phyloP scores from a whole-genome alignment of 64 coral and sea anemone species.

The Dendronephthya gigantea region DNA sequence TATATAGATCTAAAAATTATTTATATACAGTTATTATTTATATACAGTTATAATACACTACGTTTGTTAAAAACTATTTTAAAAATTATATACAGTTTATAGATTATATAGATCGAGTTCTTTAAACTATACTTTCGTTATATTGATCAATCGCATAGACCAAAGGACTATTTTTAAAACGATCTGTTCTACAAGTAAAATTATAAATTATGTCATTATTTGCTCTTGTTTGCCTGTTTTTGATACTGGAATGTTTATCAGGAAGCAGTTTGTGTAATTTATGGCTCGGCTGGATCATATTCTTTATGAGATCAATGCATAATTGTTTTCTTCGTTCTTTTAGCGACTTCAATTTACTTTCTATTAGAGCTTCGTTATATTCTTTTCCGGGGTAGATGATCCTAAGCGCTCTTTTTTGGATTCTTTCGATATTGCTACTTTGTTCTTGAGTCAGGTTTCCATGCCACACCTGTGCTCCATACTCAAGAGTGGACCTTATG shows the following conservation, averaged over 20 bases:
- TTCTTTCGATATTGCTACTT: slow-evolving; percentile 25
- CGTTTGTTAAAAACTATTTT: too few relatives aligned
- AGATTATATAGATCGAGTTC: background rate
- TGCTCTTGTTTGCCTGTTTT: slow-evolving; percentile 31
- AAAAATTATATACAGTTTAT: too few relatives aligned
- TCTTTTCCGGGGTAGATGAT: background rate
- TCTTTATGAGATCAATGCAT: slow-evolving; percentile 28
- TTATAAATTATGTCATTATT: slow-evolving; percentile 36
- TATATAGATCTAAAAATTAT: too few relatives aligned
- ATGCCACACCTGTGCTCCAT: slow-evolving; percentile 33
- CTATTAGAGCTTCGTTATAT: slow-evolving; percentile 14
- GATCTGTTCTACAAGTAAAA: slow-evolving; percentile 31
- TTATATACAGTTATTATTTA: too few relatives aligned
- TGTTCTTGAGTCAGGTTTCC: slow-evolving; percentile 25
- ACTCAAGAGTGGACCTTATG: slow-evolving; percentile 31
- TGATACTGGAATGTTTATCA: slow-evolving; percentile 25
- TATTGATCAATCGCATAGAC: slow-evolving; percentile 31
- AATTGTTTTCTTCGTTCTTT: slow-evolving; percentile 34
- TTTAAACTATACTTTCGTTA: slow-evolving; percentile 20
- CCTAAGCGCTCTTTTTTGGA: background rate
- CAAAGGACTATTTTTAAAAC: slow-evolving; percentile 32
- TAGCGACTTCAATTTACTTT: slow-evolving; percentile 22
- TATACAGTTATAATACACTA: too few relatives aligned
- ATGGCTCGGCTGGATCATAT: slow-evolving; percentile 27
- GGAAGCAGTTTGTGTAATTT: slow-evolving; percentile 18